These are phyloP conservation scores for Panzeria rudis DNA, from an alignment of 2,888 invertebrate species.

Conservation along the genomic window DNA sequence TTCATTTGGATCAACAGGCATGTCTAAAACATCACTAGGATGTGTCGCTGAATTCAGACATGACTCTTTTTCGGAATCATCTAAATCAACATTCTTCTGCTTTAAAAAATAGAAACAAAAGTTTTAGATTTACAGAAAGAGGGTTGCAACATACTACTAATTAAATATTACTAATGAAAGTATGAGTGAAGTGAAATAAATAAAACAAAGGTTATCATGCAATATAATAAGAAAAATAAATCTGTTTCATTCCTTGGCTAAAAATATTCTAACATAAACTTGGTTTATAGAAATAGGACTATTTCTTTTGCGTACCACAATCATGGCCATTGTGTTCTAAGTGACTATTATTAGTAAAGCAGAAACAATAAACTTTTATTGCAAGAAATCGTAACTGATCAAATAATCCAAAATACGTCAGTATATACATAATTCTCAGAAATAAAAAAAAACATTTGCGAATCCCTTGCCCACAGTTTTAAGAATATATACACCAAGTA, in stretches of 20 bases:
- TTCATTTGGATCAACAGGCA: slow-evolving; percentile 98
- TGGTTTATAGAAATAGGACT: not conserved
- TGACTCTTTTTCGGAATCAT: slow-evolving; percentile 86
- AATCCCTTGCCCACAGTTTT: too few relatives aligned
- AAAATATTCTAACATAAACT: not conserved
- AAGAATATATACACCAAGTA: too few relatives aligned
- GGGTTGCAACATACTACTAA: not conserved
- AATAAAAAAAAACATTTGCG: too few relatives aligned
- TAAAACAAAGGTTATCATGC: slow-evolving; percentile 53
- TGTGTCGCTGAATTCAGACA: slow-evolving; percentile 86
- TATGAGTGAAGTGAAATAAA: slow-evolving; percentile 71
- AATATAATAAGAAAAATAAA: not conserved
- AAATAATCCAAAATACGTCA: too few relatives aligned
- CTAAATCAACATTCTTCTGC: slow-evolving; percentile 82
- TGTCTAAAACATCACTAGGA: slow-evolving; percentile 94
- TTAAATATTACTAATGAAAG: slow-evolving; percentile 44
- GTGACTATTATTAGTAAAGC: too few relatives aligned
- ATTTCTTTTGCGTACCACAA: too few relatives aligned
- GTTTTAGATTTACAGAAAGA: slow-evolving; percentile 16
- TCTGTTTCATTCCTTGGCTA: not conserved
- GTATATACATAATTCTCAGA: too few relatives aligned
- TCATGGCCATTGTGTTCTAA: too few relatives aligned
- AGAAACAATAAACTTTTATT: too few relatives aligned
- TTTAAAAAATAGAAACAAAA: slow-evolving; percentile 25
- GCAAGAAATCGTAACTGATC: too few relatives aligned